Evolutionary conservation across 2,888 invertebrate species (phyloP), one percentile per base, ranked within the genome.

Genomic region (Caenorhabditis afra): DNA sequence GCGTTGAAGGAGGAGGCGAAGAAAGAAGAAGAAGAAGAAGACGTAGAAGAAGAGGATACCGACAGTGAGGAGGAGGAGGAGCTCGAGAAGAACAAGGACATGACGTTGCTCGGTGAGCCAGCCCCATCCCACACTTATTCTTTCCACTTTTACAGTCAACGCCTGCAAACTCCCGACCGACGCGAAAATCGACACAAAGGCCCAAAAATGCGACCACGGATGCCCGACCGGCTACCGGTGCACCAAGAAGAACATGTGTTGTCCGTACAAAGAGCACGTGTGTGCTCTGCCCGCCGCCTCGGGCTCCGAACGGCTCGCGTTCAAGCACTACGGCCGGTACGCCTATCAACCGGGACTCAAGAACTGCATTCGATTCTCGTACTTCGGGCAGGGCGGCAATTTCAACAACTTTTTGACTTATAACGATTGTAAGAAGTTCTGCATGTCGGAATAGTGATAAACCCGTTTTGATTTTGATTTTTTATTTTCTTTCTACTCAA

Each of bases 371-470:
- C 82, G 87, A 20, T 88, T 88, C 70, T 85, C 85, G 7, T 88
- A 87, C 57, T 88, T 88, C 75, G 87, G 88, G 7, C 57, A 64
- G n/a, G 86, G 79, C 22, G 88, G 88, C 22, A 88, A 88, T 52
- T 88, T 79, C 59, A 88, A 88, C 75, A 88, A 88, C 73, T 88
- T 88, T 71, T 29, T 77, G 49, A 82, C 80, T 8, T 87, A 84
- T 53, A 61, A 73, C 16, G 83, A 85, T 49, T 88, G 88, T 68
- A 85, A 82, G 53, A 58, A 81, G 35, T 88, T 68, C 59, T 88
- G 88, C 71, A 58, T 71, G 64, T 35, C 55, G 2, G 41, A 18
- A 1, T 10, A 67, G 41, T 62, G 41, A 76, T 45, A 11, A 55
- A 73, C 73, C 67, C 67, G 73, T 73, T 64, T 65, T n/a, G n/a